These are phyloP conservation scores for Hylaea fasciaria DNA, from an alignment of 2,888 invertebrate species.

Conservation along the genomic window DNA sequence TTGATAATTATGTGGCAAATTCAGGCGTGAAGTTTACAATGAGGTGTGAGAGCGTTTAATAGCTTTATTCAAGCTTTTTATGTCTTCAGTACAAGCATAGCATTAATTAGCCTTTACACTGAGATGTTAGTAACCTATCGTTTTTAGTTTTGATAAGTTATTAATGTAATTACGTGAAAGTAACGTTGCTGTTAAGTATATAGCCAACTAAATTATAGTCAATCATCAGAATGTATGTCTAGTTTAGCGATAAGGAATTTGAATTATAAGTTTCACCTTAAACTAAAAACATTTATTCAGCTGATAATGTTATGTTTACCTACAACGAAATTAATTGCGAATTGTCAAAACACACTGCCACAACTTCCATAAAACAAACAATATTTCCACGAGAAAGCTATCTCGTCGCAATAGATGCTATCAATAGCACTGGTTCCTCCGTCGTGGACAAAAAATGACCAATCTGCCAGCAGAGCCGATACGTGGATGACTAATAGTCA, in stretches of 20 bases:
- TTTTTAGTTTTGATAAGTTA: too few relatives aligned
- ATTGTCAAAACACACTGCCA: neutral
- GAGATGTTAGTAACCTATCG: too few relatives aligned
- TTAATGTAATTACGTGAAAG: too few relatives aligned
- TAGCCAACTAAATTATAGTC: too few relatives aligned
- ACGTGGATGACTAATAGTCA: slow-evolving; percentile 79
- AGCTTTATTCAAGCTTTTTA: neutral
- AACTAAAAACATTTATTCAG: too few relatives aligned
- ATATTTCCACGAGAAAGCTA: slow-evolving; percentile 37
- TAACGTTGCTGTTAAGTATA: too few relatives aligned
- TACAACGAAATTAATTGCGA: neutral
- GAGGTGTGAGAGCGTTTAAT: neutral
- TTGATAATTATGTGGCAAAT: slow-evolving; percentile 19
- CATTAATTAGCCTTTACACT: too few relatives aligned
- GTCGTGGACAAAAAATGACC: slow-evolving; percentile 76
- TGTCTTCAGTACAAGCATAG: neutral
- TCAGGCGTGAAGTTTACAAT: slow-evolving; percentile 15
- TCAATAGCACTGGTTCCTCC: slow-evolving; percentile 59
- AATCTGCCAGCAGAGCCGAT: slow-evolving; percentile 73
- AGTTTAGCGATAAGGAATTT: too few relatives aligned
- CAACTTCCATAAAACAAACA: slow-evolving; percentile 18
- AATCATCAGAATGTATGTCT: too few relatives aligned
- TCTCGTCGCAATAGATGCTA: slow-evolving; percentile 52
- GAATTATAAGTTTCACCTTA: too few relatives aligned
- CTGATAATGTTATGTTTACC: too few relatives aligned